Evolutionary conservation across 2,888 invertebrate genomes (phyloP), one percentile per base, ranked within the genome.

Genomic region (Andrena bicolor): DNA sequence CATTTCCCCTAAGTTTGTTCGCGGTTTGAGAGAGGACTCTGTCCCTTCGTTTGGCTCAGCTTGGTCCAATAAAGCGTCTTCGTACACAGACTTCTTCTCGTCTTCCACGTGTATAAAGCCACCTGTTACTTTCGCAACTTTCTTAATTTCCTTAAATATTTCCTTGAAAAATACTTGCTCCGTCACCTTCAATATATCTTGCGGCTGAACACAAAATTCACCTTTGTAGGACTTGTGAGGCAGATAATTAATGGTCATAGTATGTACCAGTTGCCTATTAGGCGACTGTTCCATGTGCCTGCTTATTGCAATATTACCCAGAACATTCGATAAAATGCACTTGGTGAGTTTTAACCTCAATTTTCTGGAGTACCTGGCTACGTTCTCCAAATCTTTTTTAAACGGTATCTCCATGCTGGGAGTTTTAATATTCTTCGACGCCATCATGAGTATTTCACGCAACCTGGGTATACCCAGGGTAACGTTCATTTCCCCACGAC

Each of bases 401-500:
- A 99, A 97, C 0, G 99, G 99, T 86, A 99, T 97, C 91, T 98
- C 98, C 98, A 99, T 98, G 70, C 97, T 97, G 0, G 99, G 99
- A 0, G 99, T 99, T 94, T 98, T 98, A 13, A 99, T 97, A 81
- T 97, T 97, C n/a, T 96, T 96, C 0, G 98, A 97, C 0, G 99
- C 99, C 90, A 97, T 97, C 99, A 99, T 99, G 0, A 99, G 95
- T 89, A 99, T 99, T 95, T 99, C 99, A 89, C 99, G 95, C 5
- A 99, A 95, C 89, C 99, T 96, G 0, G 99, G 99, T 90, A 99
- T 99, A 95, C 99, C 99, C n/a, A 99, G 95, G 0, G 99, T 99
- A 0, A 99, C 99, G 95, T 99, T 99, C 99, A 99, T 99, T 94
- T 99, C 99, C 95, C 99, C 99, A 94, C 99, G 97, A 92, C 99